Percentiles rank a stretch among this genome's conserved stretches.
Evolutionary conservation across 1,140 invertebrate species (phyloP).

Genomic region (Apis cerana): DNA sequence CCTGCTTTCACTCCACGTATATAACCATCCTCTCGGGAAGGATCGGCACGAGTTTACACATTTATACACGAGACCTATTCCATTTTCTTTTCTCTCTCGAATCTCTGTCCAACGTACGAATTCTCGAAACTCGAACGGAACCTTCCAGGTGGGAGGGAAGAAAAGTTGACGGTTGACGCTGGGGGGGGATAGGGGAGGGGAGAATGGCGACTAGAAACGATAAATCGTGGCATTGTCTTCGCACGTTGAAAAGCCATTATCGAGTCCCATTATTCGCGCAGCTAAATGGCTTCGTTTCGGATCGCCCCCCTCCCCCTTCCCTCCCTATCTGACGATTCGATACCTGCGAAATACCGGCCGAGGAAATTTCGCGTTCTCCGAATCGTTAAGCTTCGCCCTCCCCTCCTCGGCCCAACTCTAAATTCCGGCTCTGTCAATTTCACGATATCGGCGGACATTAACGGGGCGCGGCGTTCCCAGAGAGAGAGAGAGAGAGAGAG

Average conservation of each 20-base stretch:
- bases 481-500: too few species aligned
- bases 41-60: too few species aligned
- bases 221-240: constrained; percentile 65
- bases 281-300: constrained; percentile 59
- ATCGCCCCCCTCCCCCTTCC: neutral
- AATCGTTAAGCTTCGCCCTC: constrained; percentile 60
- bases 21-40: too few species aligned
- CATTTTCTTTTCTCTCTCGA: too few species aligned
- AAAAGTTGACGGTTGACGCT: neutral
- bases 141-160: neutral
- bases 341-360: constrained; percentile 55
- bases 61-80: too few species aligned
- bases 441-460: constrained; percentile 4
- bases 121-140: too few species aligned
- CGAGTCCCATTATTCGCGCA: constrained; percentile 58
- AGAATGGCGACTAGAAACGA: constrained; percentile 61
- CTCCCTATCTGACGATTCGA: constrained; percentile 52
- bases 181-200: neutral
- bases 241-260: constrained; percentile 64
- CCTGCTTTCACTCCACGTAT: too few species aligned
- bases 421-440: constrained; percentile 58
- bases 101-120: too few species aligned
- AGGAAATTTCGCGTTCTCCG: constrained; percentile 60
- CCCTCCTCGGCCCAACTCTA: constrained; percentile 42
- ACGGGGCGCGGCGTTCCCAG: neutral